These are phyloP conservation scores for Lepidochitona cinerea DNA, from an alignment of 2,888 invertebrate genomes.

Conservation along the genomic window DNA sequence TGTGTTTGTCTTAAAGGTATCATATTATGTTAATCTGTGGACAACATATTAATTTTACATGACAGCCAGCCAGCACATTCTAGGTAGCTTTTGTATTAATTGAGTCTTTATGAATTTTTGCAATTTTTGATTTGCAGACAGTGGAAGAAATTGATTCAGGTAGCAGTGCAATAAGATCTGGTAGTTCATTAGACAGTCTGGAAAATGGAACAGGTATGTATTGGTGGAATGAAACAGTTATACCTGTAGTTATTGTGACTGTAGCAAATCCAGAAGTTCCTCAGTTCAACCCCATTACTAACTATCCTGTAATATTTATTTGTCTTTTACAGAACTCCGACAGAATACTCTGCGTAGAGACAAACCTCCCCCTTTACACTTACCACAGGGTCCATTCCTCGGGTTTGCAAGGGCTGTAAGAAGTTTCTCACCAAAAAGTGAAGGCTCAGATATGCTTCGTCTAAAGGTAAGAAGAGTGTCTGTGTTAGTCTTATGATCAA, in stretches of 20 bases:
- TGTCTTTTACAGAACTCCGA: not conserved
- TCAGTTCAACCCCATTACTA: too few relatives aligned
- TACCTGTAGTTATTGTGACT: too few relatives aligned
- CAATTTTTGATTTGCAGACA: not conserved
- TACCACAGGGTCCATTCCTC: conserved; percentile 25
- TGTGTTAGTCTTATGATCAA: not conserved
- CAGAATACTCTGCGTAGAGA: not conserved
- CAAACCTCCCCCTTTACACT: not conserved
- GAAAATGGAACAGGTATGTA: conserved; percentile 21
- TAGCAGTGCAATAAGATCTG: not conserved
- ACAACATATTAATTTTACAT: too few relatives aligned
- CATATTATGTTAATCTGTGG: too few relatives aligned
- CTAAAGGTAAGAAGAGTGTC: conserved; percentile 27
- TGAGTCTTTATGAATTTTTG: too few relatives aligned
- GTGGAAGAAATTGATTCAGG: conserved; percentile 5
- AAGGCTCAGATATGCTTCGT: conserved; percentile 40
- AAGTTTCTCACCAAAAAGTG: conserved; percentile 45
- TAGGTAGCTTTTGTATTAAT: too few relatives aligned
- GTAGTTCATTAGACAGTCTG: conserved; percentile 20
- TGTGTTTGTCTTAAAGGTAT: too few relatives aligned
- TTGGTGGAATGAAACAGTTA: too few relatives aligned
- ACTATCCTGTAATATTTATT: too few relatives aligned
- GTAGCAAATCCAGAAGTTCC: too few relatives aligned
- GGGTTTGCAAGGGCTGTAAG: conserved; percentile 47
- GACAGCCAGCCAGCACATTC: too few relatives aligned